A percentile compares a stretch with the other conserved stretches of the same genome.
These are phyloP conservation scores for Drosophila pectinifera DNA, from an alignment of 1,140 invertebrate genomes.

Conservation along the genomic window DNA sequence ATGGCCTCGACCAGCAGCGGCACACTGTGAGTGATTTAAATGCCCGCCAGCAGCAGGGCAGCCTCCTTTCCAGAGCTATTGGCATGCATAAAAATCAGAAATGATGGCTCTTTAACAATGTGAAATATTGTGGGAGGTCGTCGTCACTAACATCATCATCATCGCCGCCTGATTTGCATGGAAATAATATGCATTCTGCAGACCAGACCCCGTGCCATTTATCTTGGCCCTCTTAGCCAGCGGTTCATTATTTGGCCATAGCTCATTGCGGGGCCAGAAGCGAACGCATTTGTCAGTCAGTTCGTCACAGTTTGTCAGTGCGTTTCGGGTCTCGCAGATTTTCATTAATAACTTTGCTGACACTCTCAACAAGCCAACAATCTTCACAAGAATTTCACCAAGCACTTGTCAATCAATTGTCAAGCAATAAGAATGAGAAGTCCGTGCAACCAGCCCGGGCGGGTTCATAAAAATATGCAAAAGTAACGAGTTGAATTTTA, in stretches of 20 bases:
- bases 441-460: background rate
- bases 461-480: constrained; percentile 27
- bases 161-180: constrained; percentile 52
- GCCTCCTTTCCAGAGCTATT: constrained; percentile 31
- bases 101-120: constrained; percentile 58
- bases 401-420: constrained; percentile 65
- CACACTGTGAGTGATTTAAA: constrained; percentile 62
- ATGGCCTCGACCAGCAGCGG: constrained; percentile 20
- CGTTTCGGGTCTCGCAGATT: constrained; percentile 43
- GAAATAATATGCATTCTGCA: constrained; percentile 50
- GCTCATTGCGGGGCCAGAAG: constrained; percentile 19
- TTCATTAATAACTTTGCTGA: constrained; percentile 64
- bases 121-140: constrained; percentile 47
- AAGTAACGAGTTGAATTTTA: constrained; percentile 28
- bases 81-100: constrained; percentile 63
- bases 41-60: constrained; percentile 29
- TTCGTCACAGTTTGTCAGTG: constrained; percentile 37
- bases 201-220: constrained; percentile 30
- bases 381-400: constrained; percentile 26
- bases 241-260: constrained; percentile 48
- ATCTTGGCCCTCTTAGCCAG: constrained; percentile 24
- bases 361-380: constrained; percentile 39
- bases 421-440: constrained; percentile 22
- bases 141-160: constrained; percentile 32
- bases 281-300: constrained; percentile 32